Base-by-base conservation (phyloP, 2,797 vertebrate species). In the Danionella dracula region DNA sequence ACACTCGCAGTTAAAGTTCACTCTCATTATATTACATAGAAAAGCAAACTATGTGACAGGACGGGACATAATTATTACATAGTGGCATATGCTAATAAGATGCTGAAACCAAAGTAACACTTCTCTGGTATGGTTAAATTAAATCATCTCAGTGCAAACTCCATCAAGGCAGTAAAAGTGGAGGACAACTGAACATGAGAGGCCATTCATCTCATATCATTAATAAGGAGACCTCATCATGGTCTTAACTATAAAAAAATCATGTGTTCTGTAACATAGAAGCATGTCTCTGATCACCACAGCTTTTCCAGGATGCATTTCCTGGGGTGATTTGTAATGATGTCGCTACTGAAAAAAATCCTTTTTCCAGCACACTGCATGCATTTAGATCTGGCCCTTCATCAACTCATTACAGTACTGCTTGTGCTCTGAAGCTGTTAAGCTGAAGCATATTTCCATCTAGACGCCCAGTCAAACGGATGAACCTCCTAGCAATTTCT, bases 11-110 rank as follows among this genome's bases (percentile, higher is more conserved):
- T 55, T 27, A 64, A 68, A 61, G 68, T 73, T 72, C 65, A 54
- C 49, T 68, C 68, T 74, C 65, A 66, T 76, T 71, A 71, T 68
- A 50, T 42, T 42, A 66, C 57, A 62, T 15, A 31, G 29, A 12
- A 50, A 56, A 37, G 29, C 51, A 41, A 42, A 59, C 56, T 37
- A 20, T 54, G 29, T 56, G 56, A 53, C 62, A 55, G 41, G 34
- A 21, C 34, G 32, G 12, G 35, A 19, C 38, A 29, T 48, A 58
- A 69, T 57, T 62, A 40, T 49, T 57, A 64, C 27, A 21, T 41
- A 31, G 41, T 44, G 42, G 48, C 63, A 66, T 48, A 61, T 49
- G 27, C 23, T 37, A 41, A 61, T 61, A 57, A 66, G 32, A 66
- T 48, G 51, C 32, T 56, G 42, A 48, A 56, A 56, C 42, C 41